Evolutionary conservation across 2,797 vertebrate species (phyloP), one percentile per base, ranked within the genome.

Genomic region (Lateolabrax maculatus): DNA sequence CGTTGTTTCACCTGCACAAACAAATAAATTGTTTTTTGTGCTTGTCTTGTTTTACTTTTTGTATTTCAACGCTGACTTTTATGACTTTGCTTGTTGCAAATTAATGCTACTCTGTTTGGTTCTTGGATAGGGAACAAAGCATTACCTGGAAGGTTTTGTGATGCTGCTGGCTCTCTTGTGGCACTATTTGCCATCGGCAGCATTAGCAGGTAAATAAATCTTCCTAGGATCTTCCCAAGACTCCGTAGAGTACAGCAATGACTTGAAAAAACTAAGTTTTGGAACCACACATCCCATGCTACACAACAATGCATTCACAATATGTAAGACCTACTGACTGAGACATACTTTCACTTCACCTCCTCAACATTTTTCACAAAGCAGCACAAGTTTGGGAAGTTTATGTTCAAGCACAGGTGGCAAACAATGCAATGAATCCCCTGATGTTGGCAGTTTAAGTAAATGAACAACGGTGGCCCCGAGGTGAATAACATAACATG

Each of bases 1-100:
- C 55, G 74, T 67, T 79, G 43, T 82, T 75, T 84, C 66, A 62
- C 75, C 71, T 36, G 41, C 65, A 25, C 76, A 68, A 34, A 68
- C 29, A 44, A 64, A 80, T 64, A 72, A 41, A 75, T 66, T 58
- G 63, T 0, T 77, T 73, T 51, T 49, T 18, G 10, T 65, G 63
- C 10, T 9, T 13, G 23, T n/a, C 57, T 53, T 71, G n/a, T 52
- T 68, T 72, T 68, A 37, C 43, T 21, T 37, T 66, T 25, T 3
- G 5, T 25, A 23, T 71, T 65, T 64, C n/a, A 71, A 65, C 41
- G 2, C 4, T 0, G 15, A 53, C 56, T 64, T 75, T 31, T 70
- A 46, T 61, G 44, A 63, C 56, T 81, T 39, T 36, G 6, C 4
- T 25, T 53, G 39, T 58, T 69, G 27, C 36, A 77, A 56, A 49